These are phyloP conservation scores for Sarcophaga peregrina DNA, from an alignment of 1,140 invertebrate genomes.

Conservation along the genomic window DNA sequence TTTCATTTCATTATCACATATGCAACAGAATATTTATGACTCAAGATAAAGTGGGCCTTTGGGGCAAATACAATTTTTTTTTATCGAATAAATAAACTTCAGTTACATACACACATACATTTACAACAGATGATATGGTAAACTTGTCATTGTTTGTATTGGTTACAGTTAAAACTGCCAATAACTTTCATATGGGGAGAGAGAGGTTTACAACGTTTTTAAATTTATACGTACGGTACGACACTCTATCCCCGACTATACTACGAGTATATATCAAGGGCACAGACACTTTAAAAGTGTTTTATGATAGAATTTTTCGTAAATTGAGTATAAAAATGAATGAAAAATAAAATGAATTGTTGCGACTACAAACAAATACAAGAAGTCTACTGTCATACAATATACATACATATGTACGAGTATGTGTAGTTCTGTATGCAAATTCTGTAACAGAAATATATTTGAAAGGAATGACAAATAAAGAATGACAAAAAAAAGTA, in stretches of 20 bases:
- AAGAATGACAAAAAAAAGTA: too few species aligned
- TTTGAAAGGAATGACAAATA: too few species aligned
- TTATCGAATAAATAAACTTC: conserved; percentile 32
- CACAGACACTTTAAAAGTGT: neutral
- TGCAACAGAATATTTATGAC: conserved; percentile 45
- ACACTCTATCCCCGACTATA: neutral
- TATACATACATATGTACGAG: too few species aligned
- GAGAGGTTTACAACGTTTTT: too few species aligned
- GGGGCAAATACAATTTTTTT: conserved; percentile 43
- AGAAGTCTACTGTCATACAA: too few species aligned
- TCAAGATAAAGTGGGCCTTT: conserved; percentile 46
- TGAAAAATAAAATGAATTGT: neutral
- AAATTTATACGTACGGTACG: too few species aligned
- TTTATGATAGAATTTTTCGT: too few species aligned
- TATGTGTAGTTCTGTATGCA: too few species aligned
- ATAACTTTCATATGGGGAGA: neutral
- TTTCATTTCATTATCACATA: conserved; percentile 19
- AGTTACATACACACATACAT: conserved; percentile 13
- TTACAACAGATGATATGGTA: neutral
- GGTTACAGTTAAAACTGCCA: neutral
- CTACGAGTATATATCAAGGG: neutral
- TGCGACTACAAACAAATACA: neutral
- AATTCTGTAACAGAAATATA: too few species aligned
- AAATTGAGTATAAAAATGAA: neutral
- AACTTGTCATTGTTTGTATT: neutral